A percentile compares a stretch with the other conserved stretches of the same genome.
Evolutionary conservation across 2,888 invertebrate species (phyloP).

Genomic region (Zonitis immaculata): DNA sequence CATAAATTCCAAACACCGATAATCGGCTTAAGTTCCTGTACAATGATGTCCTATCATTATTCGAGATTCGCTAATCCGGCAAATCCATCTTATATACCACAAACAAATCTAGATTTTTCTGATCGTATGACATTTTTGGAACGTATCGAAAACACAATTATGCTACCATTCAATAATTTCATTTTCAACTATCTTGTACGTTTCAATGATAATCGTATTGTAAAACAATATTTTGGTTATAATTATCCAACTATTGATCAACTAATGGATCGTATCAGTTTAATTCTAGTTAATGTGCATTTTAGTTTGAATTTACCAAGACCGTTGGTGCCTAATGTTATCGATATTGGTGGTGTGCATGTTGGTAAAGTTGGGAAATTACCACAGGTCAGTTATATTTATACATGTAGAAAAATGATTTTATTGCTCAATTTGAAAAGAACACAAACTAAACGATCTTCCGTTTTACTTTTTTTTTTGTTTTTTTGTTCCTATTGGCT

Average conservation of each 20-base stretch:
- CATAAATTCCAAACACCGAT: constrained; percentile 58
- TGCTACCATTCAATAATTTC: constrained; percentile 17
- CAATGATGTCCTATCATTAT: constrained; percentile 50
- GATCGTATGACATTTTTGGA: constrained; percentile 37
- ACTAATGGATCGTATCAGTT: constrained; percentile 39
- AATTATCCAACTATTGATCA: constrained; percentile 50
- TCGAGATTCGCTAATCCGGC: constrained; percentile 49
- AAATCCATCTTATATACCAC: constrained; percentile 49
- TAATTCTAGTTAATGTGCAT: constrained; percentile 51
- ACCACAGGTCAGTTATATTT: constrained; percentile 29
- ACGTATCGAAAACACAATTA: constrained; percentile 45
- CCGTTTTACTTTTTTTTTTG: too few species aligned
- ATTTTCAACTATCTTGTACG: constrained; percentile 8
- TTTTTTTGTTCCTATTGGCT: constrained; percentile 8
- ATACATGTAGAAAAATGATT: not conserved
- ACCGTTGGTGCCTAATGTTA: constrained; percentile 49
- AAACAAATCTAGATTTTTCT: constrained; percentile 44
- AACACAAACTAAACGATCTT: too few species aligned
- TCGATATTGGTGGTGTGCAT: constrained; percentile 59
- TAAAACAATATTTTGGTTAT: constrained; percentile 47
- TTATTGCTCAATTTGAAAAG: not conserved
- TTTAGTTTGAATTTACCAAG: constrained; percentile 47
- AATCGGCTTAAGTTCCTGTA: constrained; percentile 50
- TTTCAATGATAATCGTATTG: constrained; percentile 25
- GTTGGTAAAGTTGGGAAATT: constrained; percentile 50